Conservation (phyloP, 92 coral and sea anemone species). For the Parazoanthus atlanticus region DNA sequence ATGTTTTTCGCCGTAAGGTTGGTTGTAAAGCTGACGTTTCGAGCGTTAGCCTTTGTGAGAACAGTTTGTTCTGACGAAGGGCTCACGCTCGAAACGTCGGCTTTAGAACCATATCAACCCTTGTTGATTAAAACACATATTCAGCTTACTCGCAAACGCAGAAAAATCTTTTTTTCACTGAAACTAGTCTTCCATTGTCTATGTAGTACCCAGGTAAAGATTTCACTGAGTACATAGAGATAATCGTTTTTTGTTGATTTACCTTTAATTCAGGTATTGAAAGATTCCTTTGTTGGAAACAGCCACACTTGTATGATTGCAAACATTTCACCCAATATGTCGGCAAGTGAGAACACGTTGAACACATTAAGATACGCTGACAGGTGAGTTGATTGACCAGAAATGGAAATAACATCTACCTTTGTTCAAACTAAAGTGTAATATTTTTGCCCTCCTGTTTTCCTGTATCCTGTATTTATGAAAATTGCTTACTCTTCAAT, state of each 20-base stretch:
- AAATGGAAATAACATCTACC: neutral
- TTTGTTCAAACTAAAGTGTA: neutral
- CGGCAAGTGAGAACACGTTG: constrained; percentile 82
- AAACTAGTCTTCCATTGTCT: neutral
- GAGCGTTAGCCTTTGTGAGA: no score
- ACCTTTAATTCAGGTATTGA: constrained; percentile 61
- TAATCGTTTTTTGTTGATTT: neutral
- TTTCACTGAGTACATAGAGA: neutral
- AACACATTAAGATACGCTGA: constrained; percentile 85
- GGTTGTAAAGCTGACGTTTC: no score
- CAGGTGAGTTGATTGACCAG: constrained; percentile 51
- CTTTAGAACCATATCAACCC: no score
- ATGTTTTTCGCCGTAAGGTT: no score
- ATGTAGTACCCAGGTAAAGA: neutral
- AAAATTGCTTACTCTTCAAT: neutral
- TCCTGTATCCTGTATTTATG: neutral
- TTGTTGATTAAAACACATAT: no score
- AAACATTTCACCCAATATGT: constrained; percentile 79
- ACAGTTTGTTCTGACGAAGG: no score
- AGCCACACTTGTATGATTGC: constrained; percentile 93
- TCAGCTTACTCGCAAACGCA: no score
- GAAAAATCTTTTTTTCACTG: no score
- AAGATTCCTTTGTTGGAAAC: constrained; percentile 86
- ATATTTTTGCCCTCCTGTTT: neutral
- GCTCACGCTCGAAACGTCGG: no score